Evolutionary conservation across 30 jellyfish, hydroid and myxozoan species (phyloP), one percentile per base, ranked within the genome.

Genomic region (Aurelia sp.): DNA sequence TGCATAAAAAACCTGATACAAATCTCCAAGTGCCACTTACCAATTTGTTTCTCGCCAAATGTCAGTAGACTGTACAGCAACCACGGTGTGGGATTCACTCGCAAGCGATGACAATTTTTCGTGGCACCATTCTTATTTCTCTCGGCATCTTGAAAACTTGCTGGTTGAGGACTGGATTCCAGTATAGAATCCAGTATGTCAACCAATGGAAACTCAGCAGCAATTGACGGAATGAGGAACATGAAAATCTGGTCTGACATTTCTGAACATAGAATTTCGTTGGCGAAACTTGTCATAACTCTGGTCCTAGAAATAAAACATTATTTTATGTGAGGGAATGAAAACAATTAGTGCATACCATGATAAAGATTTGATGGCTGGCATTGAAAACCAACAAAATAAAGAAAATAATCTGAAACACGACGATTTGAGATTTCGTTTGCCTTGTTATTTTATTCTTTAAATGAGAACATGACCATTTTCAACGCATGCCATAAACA

Each of bases 191-290:
- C 77, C 38, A 88, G 66, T 38, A 93, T 67, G 20, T 68, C 59
- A 9, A 67, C 51, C 41, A 93, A 48, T 15, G 97, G 88, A 8
- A 93, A 20, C 19, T 78, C 89, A 11, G 47, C 47, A 19, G 97
- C 86, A 3, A 93, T 68, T 13, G 97, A 80, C 11, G 98, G 98
- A 7, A 93, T 82, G 57, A 93, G 82, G 63, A 93, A 93, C 65
- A 78, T 84, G 60, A 90, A 93, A 60, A 93, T 62, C 72, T 88
- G 98, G 40, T 81, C 92, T 4, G 98, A 53, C 98, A 93, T 93
- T 57, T 89, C 80, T 4, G 88, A 95, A 35, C 96, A 87, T 59
- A 93, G 76, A 18, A 93, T 51, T 50, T 88, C 97, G 21, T 48
- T 69, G 33, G 96, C 96, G 55, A 88, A 88, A 66, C 79, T 77